phyloP scores from a whole-genome alignment of 1,140 invertebrate species.

The Melipona quadrifasciata region DNA sequence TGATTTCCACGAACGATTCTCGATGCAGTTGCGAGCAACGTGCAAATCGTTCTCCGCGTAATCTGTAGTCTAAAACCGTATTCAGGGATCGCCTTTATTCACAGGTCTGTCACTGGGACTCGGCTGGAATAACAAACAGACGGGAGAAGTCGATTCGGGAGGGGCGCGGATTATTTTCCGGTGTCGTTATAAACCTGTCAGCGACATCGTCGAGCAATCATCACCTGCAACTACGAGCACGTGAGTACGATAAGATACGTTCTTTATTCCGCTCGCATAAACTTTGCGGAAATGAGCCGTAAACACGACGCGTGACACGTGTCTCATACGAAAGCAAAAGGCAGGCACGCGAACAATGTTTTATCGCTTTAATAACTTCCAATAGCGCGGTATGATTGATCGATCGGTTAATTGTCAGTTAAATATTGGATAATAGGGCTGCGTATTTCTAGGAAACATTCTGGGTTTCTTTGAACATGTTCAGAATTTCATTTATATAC shows the following conservation, averaged over 20 bases:
- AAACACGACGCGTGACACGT: conserved; percentile 37
- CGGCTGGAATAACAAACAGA: conserved; percentile 66
- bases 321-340: not conserved
- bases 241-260: conserved; percentile 36
- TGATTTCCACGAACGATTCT: conserved; percentile 18
- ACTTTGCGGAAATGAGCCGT: conserved; percentile 54
- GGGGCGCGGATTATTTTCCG: conserved; percentile 62
- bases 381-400: not conserved
- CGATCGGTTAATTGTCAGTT: too few relatives aligned
- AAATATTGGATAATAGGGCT: not conserved
- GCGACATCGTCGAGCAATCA: conserved; percentile 56
- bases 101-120: conserved; percentile 44
- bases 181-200: conserved; percentile 66
- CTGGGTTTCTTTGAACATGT: not conserved
- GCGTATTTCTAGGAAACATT: not conserved
- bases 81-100: conserved; percentile 56
- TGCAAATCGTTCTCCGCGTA: conserved; percentile 27
- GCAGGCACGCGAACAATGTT: not conserved
- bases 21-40: conserved; percentile 32
- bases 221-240: conserved; percentile 46
- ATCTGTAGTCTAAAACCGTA: conserved; percentile 54
- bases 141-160: conserved; percentile 33
- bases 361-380: not conserved
- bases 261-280: conserved; percentile 42
- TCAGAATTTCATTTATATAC: not conserved